Conservation (phyloP, 2,113 vertebrate genomes). For the Sinocyclocheilus maitianheensis region DNA sequence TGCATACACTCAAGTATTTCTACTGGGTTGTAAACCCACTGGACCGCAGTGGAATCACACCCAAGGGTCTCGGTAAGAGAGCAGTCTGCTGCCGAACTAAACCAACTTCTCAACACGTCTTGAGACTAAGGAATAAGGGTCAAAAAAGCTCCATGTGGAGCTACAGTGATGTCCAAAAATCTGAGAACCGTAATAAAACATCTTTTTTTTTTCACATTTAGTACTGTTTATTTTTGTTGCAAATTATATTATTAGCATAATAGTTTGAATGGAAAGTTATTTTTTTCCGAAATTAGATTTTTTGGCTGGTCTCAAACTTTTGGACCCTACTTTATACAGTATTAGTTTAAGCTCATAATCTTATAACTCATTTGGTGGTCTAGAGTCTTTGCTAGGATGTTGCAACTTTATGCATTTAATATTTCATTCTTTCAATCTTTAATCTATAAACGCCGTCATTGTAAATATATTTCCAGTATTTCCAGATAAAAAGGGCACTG, state of each 20-base stretch:
- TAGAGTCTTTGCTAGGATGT: too few species aligned
- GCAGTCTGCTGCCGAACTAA: background rate
- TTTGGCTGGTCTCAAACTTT: too few species aligned
- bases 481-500: background rate
- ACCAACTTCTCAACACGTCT: background rate
- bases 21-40: conserved; percentile 96
- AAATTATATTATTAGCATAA: background rate
- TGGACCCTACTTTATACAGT: too few species aligned
- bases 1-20: conserved; percentile 95
- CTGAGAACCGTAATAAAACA: background rate
- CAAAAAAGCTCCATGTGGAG: background rate
- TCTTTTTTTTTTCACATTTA: background rate
- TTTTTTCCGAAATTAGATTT: too few species aligned
- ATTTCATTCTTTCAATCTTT: too few species aligned
- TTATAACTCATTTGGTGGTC: too few species aligned
- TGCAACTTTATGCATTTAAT: too few species aligned
- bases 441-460: background rate
- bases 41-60: conserved; percentile 90
- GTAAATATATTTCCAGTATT: background rate
- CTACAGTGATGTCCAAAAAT: background rate
- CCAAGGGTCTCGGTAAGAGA: conserved; percentile 87
- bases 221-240: background rate
- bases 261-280: too few species aligned
- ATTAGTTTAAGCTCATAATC: too few species aligned
- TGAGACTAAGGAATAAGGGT: conserved; percentile 2